A percentile compares a stretch with the other conserved stretches of the same genome.
Conservation (phyloP, 2,113 vertebrate genomes). For the Carassius carassius region DNA sequence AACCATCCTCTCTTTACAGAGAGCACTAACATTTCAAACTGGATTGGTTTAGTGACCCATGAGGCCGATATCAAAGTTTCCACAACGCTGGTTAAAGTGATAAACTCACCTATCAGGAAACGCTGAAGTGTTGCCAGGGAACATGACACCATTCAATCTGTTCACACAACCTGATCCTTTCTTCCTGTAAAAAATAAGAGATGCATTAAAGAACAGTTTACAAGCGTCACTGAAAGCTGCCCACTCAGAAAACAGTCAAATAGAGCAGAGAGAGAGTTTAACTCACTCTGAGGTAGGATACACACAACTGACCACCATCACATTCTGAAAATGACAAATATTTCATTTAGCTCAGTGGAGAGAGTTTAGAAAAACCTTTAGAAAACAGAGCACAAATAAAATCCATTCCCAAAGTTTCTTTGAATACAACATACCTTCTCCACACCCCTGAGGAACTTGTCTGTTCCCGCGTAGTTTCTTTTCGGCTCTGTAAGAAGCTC, state of each 20-base stretch:
- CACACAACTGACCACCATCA: constrained; percentile 98
- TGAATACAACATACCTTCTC: constrained; percentile 83
- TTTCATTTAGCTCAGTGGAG: not conserved
- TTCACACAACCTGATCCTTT: constrained; percentile 87
- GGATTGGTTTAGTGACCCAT: not conserved
- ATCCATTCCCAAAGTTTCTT: not conserved
- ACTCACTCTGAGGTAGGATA: constrained; percentile 95
- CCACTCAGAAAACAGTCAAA: not conserved
- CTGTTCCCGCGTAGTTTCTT: constrained; percentile 93
- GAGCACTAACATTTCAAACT: not conserved
- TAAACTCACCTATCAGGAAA: constrained; percentile 87
- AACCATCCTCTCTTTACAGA: not conserved
- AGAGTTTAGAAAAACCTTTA: not conserved
- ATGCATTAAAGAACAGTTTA: not conserved
- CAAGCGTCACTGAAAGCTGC: not conserved
- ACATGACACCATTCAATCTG: constrained; percentile 96
- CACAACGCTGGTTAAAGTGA: not conserved
- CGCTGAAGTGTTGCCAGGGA: constrained; percentile 86
- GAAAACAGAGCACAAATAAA: not conserved
- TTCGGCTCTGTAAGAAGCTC: constrained; percentile 94
- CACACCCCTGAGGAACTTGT: constrained; percentile 96
- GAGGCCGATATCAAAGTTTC: not conserved
- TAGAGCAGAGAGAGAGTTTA: not conserved
- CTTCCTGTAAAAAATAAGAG: constrained; percentile 79
- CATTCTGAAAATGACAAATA: constrained; percentile 79